Evolutionary conservation across 2,797 vertebrate species (phyloP).

Genomic region (Sphenodon punctatus): DNA sequence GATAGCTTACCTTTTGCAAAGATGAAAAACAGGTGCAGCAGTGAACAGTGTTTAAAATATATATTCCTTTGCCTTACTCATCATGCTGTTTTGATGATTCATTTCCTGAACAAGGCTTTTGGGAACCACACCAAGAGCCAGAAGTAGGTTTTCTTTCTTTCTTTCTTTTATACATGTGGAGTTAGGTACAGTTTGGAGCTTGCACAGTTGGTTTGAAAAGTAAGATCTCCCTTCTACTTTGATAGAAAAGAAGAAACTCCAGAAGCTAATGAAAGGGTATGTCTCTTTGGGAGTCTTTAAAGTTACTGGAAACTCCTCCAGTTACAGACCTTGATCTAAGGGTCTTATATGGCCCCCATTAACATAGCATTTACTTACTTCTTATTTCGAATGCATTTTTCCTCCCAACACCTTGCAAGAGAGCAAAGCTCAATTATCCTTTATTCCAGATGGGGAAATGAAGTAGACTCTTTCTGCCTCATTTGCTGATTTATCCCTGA

Average conservation of each 20-base stretch:
- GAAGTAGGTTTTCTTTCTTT: no score
- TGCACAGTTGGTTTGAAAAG: not conserved
- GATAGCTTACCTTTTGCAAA: accelerated
- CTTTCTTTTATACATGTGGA: not conserved
- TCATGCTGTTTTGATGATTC: accelerated
- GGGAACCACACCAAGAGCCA: accelerated
- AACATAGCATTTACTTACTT: no score
- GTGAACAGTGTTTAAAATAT: not conserved
- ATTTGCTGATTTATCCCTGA: no score
- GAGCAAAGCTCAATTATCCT: no score
- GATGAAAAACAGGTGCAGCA: accelerated
- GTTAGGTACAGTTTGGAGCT: not conserved
- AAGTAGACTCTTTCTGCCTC: no score
- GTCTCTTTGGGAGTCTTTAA: not conserved
- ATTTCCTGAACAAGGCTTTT: not conserved
- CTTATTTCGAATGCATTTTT: no score
- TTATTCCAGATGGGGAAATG: no score
- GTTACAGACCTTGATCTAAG: not conserved
- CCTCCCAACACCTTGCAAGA: no score
- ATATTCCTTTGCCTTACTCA: accelerated
- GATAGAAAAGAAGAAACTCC: not conserved
- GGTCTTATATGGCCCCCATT: no score
- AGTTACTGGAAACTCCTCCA: not conserved
- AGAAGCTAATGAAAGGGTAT: not conserved
- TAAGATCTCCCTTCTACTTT: not conserved